Evolutionary conservation across 2,113 vertebrate species (phyloP), one percentile per base, ranked within the genome.

Genomic region (Trochalopteron elliotii): DNA sequence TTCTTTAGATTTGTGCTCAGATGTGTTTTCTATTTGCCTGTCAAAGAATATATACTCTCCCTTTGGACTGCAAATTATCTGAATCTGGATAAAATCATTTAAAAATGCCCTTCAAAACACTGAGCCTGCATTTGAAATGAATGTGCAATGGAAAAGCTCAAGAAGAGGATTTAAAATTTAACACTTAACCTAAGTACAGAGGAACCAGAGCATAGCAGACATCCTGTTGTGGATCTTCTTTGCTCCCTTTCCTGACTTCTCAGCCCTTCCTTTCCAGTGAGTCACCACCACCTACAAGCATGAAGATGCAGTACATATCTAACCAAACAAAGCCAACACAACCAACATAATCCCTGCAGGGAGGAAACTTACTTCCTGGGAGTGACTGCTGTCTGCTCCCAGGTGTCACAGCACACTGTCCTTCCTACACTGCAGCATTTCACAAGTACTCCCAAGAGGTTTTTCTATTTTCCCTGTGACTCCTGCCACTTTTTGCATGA

Each of bases 1-100:
- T 97, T 97, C 93, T 97, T 98, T 95, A 97, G 96, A 97, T 97
- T 97, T 97, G 94, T 98, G 93, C 90, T 97, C 94, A 94, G 96
- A 96, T 97, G 91, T 85, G 60, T 97, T 97, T 97, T 96, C 89
- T 97, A 69, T 96, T 97, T 97, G 87, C 94, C 89, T 97, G 45
- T 61, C 87, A 95, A 91, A 96, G 93, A 97, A 97, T 82, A 78
- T 53, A 79, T n/a, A 60, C 84, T 97, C 94, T 96, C 95, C 93
- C 95, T 63, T 91, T 94, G 95, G 97, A 95, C 72, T 97, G 90
- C 94, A 96, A 96, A 97, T 97, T 90, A 97, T 97, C 91, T 87
- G 92, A 94, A 96, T 95, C 77, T 97, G 95, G 89, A 94, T 97
- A 97, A 97, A 97, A 94, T 55, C 68, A 77, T 97, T 97, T 89